These are phyloP conservation scores for Dermolepida albohirtum DNA, from an alignment of 2,888 invertebrate species.

Conservation along the genomic window DNA sequence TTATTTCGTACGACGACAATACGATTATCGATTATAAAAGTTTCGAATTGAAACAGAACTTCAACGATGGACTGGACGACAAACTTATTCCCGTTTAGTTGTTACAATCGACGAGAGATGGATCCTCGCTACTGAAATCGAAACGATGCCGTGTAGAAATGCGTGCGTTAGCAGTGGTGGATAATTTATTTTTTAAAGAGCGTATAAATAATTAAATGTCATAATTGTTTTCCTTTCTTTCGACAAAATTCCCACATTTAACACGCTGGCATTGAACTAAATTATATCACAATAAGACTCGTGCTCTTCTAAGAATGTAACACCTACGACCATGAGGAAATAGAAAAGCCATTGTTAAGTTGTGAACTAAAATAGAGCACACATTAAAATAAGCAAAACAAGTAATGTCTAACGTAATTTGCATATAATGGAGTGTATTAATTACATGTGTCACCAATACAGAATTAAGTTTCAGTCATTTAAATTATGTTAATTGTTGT, in stretches of 20 bases:
- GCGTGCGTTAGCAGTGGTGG: too few species aligned
- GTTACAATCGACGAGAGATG: too few species aligned
- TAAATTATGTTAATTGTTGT: constrained; percentile 20
- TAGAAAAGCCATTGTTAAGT: constrained; percentile 25
- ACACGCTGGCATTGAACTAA: constrained; percentile 22
- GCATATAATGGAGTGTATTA: constrained; percentile 31
- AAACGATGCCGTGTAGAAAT: too few species aligned
- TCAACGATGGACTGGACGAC: too few species aligned
- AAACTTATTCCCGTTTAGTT: too few species aligned
- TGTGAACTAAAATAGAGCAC: constrained; percentile 29
- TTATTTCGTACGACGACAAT: too few species aligned
- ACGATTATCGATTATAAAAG: too few species aligned
- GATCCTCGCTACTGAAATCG: too few species aligned
- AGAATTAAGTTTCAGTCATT: constrained; percentile 24
- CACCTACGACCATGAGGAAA: constrained; percentile 31
- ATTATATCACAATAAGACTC: constrained; percentile 33
- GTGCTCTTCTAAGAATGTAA: constrained; percentile 26
- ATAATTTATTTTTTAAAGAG: too few species aligned
- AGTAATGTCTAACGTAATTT: constrained; percentile 8
- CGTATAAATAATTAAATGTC: too few species aligned
- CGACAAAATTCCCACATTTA: constrained; percentile 19
- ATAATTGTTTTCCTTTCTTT: too few species aligned
- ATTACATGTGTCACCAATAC: constrained; percentile 25
- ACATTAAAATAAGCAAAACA: constrained; percentile 12
- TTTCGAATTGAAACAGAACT: too few species aligned